Evolutionary conservation across 2,888 invertebrate species (phyloP).

Genomic region (Pseudeuparius sepicola): DNA sequence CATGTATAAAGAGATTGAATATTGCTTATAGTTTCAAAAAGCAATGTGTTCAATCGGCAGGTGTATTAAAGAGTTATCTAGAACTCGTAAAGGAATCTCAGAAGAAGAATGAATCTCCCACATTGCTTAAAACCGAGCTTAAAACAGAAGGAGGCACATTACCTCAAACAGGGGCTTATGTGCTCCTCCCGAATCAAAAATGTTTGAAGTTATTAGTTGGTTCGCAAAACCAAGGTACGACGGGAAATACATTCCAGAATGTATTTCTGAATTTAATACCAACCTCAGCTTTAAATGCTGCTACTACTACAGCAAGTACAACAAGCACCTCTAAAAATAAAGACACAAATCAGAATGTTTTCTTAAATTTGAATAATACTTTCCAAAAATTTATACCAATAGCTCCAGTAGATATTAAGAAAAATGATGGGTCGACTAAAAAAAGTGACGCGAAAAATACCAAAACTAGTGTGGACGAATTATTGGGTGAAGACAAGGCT

Average conservation of each 20-base stretch:
- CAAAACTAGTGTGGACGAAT: slow-evolving; percentile 27
- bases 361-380: slow-evolving; percentile 33
- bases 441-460: slow-evolving; percentile 18
- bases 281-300: slow-evolving; percentile 24
- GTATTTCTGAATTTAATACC: slow-evolving; percentile 35
- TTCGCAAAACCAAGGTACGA: slow-evolving; percentile 25
- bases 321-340: slow-evolving; percentile 24
- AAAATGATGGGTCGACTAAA: slow-evolving; percentile 10
- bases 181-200: slow-evolving; percentile 33
- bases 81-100: slow-evolving; percentile 32
- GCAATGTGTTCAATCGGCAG: slow-evolving; percentile 34
- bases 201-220: slow-evolving; percentile 30
- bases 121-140: not conserved
- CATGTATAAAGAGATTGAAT: slow-evolving; percentile 34
- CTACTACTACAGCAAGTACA: slow-evolving; percentile 15
- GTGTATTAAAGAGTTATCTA: slow-evolving; percentile 32
- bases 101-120: slow-evolving; percentile 27
- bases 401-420: slow-evolving; percentile 14
- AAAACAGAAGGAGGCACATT: slow-evolving; percentile 21
- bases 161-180: slow-evolving; percentile 25
- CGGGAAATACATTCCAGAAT: slow-evolving; percentile 31
- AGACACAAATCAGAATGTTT: slow-evolving; percentile 34
- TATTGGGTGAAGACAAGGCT: slow-evolving; percentile 31
- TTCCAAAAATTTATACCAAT: slow-evolving; percentile 32
- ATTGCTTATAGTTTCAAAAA: slow-evolving; percentile 35